Percentiles rank a stretch among this genome's conserved stretches.
These are phyloP conservation scores for Drosophila prolongata DNA, from an alignment of 2,888 invertebrate genomes.

Conservation along the genomic window DNA sequence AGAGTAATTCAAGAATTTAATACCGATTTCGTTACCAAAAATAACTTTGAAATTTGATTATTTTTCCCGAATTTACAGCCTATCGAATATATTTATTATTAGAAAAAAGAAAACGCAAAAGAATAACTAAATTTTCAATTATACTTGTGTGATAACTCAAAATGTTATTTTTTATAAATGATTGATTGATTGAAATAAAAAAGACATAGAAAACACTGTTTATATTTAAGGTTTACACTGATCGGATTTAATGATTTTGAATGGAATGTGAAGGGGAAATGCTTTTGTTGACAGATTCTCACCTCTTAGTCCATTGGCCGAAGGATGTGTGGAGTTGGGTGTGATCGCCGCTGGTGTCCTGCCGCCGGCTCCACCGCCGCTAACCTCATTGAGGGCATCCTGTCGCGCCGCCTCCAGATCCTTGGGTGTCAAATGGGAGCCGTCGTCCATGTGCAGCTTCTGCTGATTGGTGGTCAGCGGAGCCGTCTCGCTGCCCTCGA, in stretches of 20 bases:
- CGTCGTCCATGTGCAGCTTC: slow-evolving; percentile 79
- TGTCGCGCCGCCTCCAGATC: slow-evolving; percentile 73
- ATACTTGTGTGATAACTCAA: too few relatives aligned
- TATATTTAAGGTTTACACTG: too few relatives aligned
- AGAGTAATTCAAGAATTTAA: too few relatives aligned
- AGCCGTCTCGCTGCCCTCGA: slow-evolving; percentile 83
- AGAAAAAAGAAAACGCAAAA: too few relatives aligned
- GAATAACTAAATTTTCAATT: too few relatives aligned
- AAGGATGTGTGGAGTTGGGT: slow-evolving; percentile 68
- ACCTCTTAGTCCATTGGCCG: slow-evolving; percentile 81
- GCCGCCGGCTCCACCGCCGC: slow-evolving; percentile 51
- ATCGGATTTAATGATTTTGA: not conserved
- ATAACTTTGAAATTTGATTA: too few relatives aligned
- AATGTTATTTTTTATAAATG: too few relatives aligned
- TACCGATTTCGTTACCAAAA: too few relatives aligned
- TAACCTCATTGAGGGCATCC: slow-evolving; percentile 49
- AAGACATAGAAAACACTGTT: too few relatives aligned
- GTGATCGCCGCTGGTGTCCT: slow-evolving; percentile 61
- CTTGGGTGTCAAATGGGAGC: slow-evolving; percentile 65
- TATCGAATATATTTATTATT: too few relatives aligned
- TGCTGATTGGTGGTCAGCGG: slow-evolving; percentile 82
- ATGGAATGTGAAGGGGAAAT: not conserved
- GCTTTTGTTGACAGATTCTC: slow-evolving; percentile 3
- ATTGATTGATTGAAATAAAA: too few relatives aligned
- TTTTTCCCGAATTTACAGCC: too few relatives aligned